Percentiles rank a stretch among this genome's conserved stretches.
These are phyloP conservation scores for Pyrocephalus nanus DNA, from an alignment of 2,797 vertebrate genomes.

Conservation along the genomic window DNA sequence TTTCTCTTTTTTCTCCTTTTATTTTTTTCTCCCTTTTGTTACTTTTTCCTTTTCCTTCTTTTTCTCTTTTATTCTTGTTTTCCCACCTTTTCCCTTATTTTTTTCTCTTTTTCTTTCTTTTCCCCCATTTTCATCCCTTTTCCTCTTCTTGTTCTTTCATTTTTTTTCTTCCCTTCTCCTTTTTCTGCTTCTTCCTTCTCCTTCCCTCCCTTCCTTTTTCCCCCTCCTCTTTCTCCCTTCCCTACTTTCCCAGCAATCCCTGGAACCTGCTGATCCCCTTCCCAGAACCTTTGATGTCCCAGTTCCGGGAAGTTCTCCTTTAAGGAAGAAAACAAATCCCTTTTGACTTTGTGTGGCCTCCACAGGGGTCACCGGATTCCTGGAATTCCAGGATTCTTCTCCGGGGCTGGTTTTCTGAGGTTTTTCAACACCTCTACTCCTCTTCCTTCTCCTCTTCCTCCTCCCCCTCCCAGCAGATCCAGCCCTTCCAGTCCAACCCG, in stretches of 20 bases:
- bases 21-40: too few species aligned
- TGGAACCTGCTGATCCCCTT: background rate
- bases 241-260: fast-evolving
- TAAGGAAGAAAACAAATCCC: background rate
- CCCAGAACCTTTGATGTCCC: background rate
- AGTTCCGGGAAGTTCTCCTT: too few species aligned
- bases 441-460: background rate
- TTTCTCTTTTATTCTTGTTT: too few species aligned
- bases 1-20: background rate
- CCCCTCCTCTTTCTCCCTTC: background rate
- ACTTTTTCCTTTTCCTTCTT: too few species aligned
- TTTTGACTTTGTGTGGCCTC: background rate
- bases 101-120: background rate
- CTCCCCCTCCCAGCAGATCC: background rate
- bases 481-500: background rate
- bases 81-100: background rate
- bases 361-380: background rate
- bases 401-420: background rate
- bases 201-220: too few species aligned
- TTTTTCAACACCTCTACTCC: background rate
- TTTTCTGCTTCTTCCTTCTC: background rate
- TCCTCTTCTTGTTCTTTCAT: background rate
- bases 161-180: background rate
- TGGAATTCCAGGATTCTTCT: background rate
- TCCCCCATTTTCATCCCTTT: background rate